Percentiles rank a stretch among this genome's conserved stretches.
phyloP scores from a whole-genome alignment of 2,888 invertebrate species.

The Ectemnius continuus region DNA sequence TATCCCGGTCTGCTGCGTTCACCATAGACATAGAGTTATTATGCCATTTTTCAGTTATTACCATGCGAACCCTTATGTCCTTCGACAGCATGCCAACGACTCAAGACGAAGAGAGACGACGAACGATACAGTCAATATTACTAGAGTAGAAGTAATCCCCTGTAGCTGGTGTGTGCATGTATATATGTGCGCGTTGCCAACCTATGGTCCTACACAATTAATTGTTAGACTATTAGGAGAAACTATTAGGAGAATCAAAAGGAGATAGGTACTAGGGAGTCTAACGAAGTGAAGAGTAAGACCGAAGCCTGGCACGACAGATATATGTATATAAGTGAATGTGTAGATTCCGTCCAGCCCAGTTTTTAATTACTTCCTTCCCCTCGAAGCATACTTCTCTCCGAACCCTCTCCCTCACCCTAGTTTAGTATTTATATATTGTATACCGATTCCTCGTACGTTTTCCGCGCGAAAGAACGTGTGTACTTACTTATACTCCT shows the following conservation, averaged over 20 bases:
- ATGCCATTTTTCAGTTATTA: conserved; percentile 28
- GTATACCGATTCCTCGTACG: conserved; percentile 29
- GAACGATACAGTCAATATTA: conserved; percentile 66
- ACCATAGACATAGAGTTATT: too few relatives aligned
- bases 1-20: too few relatives aligned
- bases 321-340: conserved; percentile 77
- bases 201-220: conserved; percentile 63
- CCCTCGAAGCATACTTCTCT: too few relatives aligned
- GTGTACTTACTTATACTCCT: conserved; percentile 37
- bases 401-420: conserved; percentile 9
- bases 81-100: conserved; percentile 42
- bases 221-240: conserved; percentile 48
- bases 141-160: conserved; percentile 67
- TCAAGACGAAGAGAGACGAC: conserved; percentile 65
- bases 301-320: conserved; percentile 75
- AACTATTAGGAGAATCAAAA: conserved; percentile 61
- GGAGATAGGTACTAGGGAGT: conserved; percentile 59
- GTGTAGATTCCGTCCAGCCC: conserved; percentile 78
- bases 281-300: conserved; percentile 61
- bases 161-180: conserved; percentile 74
- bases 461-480: conserved; percentile 40
- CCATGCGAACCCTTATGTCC: conserved; percentile 42
- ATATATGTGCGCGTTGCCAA: conserved; percentile 76
- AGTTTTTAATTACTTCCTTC: conserved; percentile 60
- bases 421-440: conserved; percentile 59